Evolutionary conservation across 2,888 invertebrate genomes (phyloP), one percentile per base, ranked within the genome.

Genomic region (Harmothoe impar): DNA sequence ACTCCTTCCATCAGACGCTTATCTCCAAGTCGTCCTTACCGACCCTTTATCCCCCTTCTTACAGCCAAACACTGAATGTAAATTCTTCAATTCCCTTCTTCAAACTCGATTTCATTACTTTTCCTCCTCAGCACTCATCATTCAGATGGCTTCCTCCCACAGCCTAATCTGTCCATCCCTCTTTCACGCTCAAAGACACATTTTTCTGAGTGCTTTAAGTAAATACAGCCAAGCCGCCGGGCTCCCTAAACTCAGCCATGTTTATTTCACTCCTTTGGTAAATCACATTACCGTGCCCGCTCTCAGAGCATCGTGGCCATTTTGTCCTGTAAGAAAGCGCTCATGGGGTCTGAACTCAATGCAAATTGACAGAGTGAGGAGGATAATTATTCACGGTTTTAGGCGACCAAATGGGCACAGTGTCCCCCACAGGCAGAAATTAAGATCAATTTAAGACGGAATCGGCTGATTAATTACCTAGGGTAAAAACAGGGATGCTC

Each of bases 391-490:
- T 86, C 56, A 7, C 86, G 10, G 54, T 54, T 86, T 86, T 86
- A 86, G 0, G 15, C 86, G 31, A 25, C 29, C 86, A 12, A 51
- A 72, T 35, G 86, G 54, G 54, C 86, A 29, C 23, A 35, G 35
- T 33, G 52, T 29, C 86, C n/a, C 86, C 17, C 1, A 23, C 52
- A 86, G 86, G 54, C 54, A 54, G 86, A 54, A 56, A 86, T 86
- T 86, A 86, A 54, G 86, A 86, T 86, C 56, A 33, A 56, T 86
- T 86, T 86, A 54, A 29, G 54, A 29, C 1, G 54, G 86, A 54
- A 86, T 86, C 56, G 56, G 12, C 86, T 52, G 86, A 86, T 86
- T 86, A 86, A 86, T 86, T 86, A 86, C 86, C 52, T 52, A 12
- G 25, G 56, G 0, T 52, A 15, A 29, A 54, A 86, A 86, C 25